phyloP scores from a whole-genome alignment of 2,797 vertebrate species.

The Danio tinwini region DNA sequence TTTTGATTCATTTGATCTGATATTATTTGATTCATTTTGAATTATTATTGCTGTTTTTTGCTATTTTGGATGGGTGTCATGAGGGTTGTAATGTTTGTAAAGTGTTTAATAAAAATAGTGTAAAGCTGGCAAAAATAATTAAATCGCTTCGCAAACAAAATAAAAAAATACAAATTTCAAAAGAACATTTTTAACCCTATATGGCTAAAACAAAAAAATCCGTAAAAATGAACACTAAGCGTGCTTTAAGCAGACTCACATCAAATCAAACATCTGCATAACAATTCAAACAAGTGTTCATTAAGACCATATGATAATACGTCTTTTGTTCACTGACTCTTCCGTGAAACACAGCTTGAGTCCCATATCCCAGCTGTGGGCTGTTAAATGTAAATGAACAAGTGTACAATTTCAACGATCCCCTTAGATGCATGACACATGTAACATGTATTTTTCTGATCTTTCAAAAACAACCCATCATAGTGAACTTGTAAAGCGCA shows the following conservation, averaged over 20 bases:
- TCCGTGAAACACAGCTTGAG: slow-evolving; percentile 21
- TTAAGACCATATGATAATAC: slow-evolving; percentile 14
- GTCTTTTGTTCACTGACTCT: slow-evolving; percentile 11
- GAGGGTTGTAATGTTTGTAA: too few relatives aligned
- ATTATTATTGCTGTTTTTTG: too few relatives aligned
- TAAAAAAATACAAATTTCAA: too few relatives aligned
- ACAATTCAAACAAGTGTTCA: slow-evolving; percentile 10
- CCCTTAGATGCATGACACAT: slow-evolving; percentile 15
- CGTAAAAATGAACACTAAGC: not conserved
- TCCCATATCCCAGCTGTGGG: slow-evolving; percentile 15
- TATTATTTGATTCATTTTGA: too few relatives aligned
- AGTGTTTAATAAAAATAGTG: too few relatives aligned
- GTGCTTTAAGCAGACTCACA: not conserved
- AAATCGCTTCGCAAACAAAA: not conserved
- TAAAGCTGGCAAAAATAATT: not conserved
- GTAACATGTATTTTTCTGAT: slow-evolving; percentile 35
- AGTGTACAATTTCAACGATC: slow-evolving; percentile 17
- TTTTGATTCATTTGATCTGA: too few relatives aligned
- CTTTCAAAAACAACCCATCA: slow-evolving; percentile 2
- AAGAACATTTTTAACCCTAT: not conserved
- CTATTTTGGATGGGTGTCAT: too few relatives aligned
- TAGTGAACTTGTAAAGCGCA: slow-evolving; percentile 22
- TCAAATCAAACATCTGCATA: not conserved
- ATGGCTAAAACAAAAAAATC: not conserved
- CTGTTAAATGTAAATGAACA: slow-evolving; percentile 37